Conservation (phyloP, 2,888 invertebrate genomes). For the Trissoscelio sp. region DNA sequence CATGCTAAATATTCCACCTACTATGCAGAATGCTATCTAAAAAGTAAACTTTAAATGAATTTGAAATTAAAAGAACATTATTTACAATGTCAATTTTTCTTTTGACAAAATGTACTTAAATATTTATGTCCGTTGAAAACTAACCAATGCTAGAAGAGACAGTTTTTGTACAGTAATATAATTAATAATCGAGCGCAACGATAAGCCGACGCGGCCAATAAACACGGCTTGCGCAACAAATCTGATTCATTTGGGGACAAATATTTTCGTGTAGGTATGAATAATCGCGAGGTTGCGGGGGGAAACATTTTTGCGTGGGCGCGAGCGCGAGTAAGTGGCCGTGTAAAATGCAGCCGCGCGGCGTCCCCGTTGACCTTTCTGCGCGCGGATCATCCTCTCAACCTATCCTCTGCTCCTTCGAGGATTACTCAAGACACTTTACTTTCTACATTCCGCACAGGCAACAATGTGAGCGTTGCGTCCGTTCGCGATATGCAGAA, state of each 20-base stretch:
- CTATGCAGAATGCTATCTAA: no score
- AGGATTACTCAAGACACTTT: constrained; percentile 81
- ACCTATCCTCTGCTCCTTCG: constrained; percentile 73
- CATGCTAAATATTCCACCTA: no score
- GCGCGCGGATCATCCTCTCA: constrained; percentile 74
- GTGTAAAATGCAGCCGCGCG: constrained; percentile 29
- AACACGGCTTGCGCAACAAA: constrained; percentile 37
- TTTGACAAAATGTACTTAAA: no score
- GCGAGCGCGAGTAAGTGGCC: constrained; percentile 32
- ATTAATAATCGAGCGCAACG: constrained; percentile 43
- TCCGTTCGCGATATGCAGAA: constrained; percentile 73
- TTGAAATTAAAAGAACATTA: no score
- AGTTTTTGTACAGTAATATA: constrained; percentile 20
- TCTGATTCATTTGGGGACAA: constrained; percentile 49
- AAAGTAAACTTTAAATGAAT: no score
- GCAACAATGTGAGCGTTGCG: constrained; percentile 80
- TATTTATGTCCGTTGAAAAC: no score
- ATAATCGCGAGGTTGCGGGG: constrained; percentile 26
- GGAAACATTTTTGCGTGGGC: constrained; percentile 45
- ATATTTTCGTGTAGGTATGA: constrained; percentile 60
- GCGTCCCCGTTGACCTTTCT: constrained; percentile 70
- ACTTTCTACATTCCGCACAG: constrained; percentile 82
- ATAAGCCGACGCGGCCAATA: constrained; percentile 12
- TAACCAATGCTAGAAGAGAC: no score
- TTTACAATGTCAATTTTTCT: no score